Evolutionary conservation across 2,113 vertebrate genomes (phyloP).

Genomic region (Cyphomyrus plagiostoma): DNA sequence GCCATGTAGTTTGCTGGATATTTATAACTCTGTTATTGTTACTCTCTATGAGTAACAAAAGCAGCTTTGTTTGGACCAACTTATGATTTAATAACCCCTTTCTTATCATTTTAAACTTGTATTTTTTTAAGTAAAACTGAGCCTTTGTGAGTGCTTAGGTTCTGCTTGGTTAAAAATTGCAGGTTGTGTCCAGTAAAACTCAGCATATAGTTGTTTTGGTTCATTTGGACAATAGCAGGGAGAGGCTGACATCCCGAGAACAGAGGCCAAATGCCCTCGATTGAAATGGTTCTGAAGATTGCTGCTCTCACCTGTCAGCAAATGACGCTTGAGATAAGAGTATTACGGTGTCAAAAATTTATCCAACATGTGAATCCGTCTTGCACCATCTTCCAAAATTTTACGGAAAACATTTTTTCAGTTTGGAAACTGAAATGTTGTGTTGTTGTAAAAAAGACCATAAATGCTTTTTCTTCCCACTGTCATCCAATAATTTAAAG

Average conservation of each 20-base stretch:
- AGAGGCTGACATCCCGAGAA: not conserved
- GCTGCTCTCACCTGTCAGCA: not conserved
- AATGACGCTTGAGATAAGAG: not conserved
- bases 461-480: not conserved
- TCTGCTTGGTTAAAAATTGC: not conserved
- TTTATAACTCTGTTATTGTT: not conserved
- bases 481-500: not conserved
- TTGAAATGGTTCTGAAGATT: not conserved
- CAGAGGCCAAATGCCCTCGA: not conserved
- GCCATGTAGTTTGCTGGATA: not conserved
- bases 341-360: not conserved
- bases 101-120: not conserved
- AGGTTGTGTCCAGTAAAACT: not conserved
- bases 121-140: not conserved
- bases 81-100: not conserved
- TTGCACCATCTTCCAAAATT: not conserved
- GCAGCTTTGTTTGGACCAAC: not conserved
- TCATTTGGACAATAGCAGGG: not conserved
- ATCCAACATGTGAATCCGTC: not conserved
- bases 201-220: not conserved
- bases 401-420: not conserved
- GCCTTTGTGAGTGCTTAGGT: not conserved
- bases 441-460: not conserved
- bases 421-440: not conserved
- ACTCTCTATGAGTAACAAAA: not conserved